Evolutionary conservation across 2,888 invertebrate species (phyloP).

Genomic region (Invenusta paracnida): DNA sequence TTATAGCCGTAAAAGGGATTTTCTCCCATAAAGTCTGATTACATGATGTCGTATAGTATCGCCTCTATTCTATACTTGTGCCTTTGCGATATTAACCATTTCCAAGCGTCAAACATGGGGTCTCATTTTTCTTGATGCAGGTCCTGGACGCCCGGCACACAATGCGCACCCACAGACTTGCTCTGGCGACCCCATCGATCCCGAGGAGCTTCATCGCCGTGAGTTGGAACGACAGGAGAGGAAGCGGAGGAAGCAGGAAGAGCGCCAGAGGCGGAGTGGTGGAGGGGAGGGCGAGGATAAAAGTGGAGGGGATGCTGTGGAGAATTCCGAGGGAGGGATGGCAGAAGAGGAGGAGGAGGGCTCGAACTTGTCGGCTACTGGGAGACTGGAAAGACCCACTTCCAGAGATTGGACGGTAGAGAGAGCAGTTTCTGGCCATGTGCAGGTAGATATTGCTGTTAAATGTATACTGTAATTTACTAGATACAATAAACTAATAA

Average conservation of each 20-base stretch:
- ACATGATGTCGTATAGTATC: too few species aligned
- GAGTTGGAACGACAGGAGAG: conserved; percentile 39
- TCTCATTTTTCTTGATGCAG: conserved; percentile 33
- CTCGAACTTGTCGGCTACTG: not conserved
- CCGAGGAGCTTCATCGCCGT: conserved; percentile 61
- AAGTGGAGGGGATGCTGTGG: not conserved
- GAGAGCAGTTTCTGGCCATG: too few species aligned
- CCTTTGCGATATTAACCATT: too few species aligned
- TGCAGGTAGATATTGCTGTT: too few species aligned
- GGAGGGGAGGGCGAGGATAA: not conserved
- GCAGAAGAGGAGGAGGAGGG: not conserved
- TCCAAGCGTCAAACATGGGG: too few species aligned
- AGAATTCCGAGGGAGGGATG: not conserved
- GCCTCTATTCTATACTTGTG: too few species aligned
- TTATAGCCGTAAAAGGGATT: too few species aligned
- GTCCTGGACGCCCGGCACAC: conserved; percentile 72
- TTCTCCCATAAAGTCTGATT: too few species aligned
- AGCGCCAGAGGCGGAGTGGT: conserved; percentile 34
- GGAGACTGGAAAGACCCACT: not conserved
- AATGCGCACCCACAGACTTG: conserved; percentile 92
- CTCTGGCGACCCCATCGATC: conserved; percentile 86
- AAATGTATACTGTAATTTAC: too few species aligned
- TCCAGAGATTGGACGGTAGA: too few species aligned
- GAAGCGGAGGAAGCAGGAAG: conserved; percentile 38
- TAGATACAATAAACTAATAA: too few species aligned